A percentile compares a stretch with the other conserved stretches of the same genome.
Evolutionary conservation across 2,888 invertebrate species (phyloP).

Genomic region (Oasisia sp.): DNA sequence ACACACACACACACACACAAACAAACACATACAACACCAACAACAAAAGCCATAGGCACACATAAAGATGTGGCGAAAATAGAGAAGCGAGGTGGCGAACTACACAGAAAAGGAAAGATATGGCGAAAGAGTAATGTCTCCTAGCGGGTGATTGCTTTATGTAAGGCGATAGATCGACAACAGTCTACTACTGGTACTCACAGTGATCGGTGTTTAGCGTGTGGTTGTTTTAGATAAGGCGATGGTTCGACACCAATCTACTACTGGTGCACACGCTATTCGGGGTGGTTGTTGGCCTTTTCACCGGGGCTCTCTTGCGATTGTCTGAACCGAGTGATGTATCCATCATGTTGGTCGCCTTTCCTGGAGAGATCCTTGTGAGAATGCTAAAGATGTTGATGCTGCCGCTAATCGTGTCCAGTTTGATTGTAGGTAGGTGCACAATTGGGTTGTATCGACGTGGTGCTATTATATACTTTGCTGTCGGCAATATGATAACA

Average conservation of each 20-base stretch:
- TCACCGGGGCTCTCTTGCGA: constrained; percentile 71
- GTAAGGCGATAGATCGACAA: too few species aligned
- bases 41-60: too few species aligned
- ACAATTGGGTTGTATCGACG: not conserved
- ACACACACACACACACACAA: too few species aligned
- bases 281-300: constrained; percentile 71
- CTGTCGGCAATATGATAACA: too few species aligned
- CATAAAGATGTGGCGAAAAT: too few species aligned
- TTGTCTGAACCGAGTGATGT: constrained; percentile 67
- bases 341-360: constrained; percentile 72
- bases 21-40: too few species aligned
- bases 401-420: constrained; percentile 75
- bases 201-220: too few species aligned
- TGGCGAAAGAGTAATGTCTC: too few species aligned
- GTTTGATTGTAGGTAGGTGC: constrained; percentile 61
- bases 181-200: too few species aligned
- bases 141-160: not conserved
- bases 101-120: too few species aligned
- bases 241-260: constrained; percentile 66
- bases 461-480: too few species aligned
- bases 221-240: not conserved
- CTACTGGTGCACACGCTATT: constrained; percentile 72
- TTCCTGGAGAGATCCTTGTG: constrained; percentile 78
- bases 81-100: too few species aligned
- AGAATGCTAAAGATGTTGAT: constrained; percentile 77